Evolutionary conservation across 2,113 vertebrate species (phyloP).

Genomic region (Ondatra zibethicus): DNA sequence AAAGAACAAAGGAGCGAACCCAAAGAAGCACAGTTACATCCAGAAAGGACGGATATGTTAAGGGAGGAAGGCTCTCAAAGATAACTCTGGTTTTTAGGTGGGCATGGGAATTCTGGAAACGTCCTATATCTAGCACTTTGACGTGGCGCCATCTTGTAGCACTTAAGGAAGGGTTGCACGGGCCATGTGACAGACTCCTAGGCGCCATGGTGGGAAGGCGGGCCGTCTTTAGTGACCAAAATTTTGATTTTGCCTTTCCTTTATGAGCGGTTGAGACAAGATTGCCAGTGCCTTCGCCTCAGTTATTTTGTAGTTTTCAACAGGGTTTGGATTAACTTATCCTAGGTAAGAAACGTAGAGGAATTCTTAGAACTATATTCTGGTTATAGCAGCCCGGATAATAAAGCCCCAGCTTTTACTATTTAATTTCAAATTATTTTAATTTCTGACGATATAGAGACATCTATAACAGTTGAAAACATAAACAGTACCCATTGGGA

Average conservation of each 20-base stretch:
- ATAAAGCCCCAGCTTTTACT: neutral
- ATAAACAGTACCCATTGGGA: too few species aligned
- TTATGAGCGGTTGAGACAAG: neutral
- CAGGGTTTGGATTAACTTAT: neutral
- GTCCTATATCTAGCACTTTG: neutral
- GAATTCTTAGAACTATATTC: neutral
- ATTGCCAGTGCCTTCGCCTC: neutral
- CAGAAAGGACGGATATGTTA: too few species aligned
- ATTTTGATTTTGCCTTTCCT: fast-evolving
- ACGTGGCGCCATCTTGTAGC: neutral
- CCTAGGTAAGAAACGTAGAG: neutral
- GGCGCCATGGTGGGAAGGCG: fast-evolving
- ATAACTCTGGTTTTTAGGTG: neutral
- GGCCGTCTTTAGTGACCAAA: fast-evolving
- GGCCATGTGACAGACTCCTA: neutral
- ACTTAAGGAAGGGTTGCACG: neutral
- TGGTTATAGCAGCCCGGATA: neutral
- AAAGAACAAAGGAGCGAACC: neutral
- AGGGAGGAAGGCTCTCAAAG: neutral
- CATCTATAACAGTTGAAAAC: neutral
- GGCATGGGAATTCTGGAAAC: neutral
- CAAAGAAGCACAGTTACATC: neutral
- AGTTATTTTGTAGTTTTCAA: neutral
- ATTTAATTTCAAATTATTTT: neutral
- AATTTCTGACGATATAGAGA: neutral